A percentile compares a stretch with the other conserved stretches of the same genome.
Evolutionary conservation across 64 coral and sea anemone genomes (phyloP).

Genomic region (Porites lutea): DNA sequence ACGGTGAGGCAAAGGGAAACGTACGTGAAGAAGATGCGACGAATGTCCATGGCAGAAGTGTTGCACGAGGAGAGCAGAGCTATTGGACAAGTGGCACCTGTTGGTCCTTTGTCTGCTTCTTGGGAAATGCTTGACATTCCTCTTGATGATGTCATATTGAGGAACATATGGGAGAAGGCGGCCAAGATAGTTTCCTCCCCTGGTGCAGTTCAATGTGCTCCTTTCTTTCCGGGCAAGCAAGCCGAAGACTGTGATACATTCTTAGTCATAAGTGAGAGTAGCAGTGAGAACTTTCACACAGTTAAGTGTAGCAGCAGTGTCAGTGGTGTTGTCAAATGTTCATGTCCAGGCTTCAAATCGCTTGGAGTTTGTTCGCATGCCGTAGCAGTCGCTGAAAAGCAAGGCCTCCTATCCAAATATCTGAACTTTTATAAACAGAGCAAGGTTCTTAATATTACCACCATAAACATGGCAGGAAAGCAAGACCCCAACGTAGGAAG

Average conservation of each 20-base stretch:
- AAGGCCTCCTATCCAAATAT: slow-evolving; percentile 63
- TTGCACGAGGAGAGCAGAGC: slow-evolving; percentile 30
- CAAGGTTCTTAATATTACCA: slow-evolving; percentile 58
- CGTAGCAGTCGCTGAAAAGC: slow-evolving; percentile 65
- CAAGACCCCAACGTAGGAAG: not conserved
- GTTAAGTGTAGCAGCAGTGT: slow-evolving; percentile 52
- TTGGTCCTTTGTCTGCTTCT: slow-evolving; percentile 46
- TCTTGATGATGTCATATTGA: slow-evolving; percentile 62
- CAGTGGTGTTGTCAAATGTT: slow-evolving; percentile 62
- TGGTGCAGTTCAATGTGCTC: slow-evolving; percentile 60
- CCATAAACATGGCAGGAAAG: slow-evolving; percentile 67
- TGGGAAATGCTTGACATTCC: slow-evolving; percentile 44
- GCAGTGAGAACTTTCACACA: slow-evolving; percentile 65
- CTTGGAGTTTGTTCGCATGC: slow-evolving; percentile 70
- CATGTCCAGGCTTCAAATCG: slow-evolving; percentile 77
- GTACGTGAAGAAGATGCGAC: slow-evolving; percentile 44
- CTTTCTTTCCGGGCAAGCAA: slow-evolving; percentile 47
- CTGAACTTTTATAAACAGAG: slow-evolving; percentile 51
- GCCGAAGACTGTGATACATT: slow-evolving; percentile 35
- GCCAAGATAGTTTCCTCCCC: slow-evolving; percentile 54
- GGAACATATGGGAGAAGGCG: slow-evolving; percentile 74
- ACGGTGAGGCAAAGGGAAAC: slow-evolving; percentile 64
- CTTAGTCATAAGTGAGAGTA: slow-evolving; percentile 67
- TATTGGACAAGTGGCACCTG: not conserved
- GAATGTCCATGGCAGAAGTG: slow-evolving; percentile 62